A percentile compares a stretch with the other conserved stretches of the same genome.
phyloP scores from a whole-genome alignment of 2,113 vertebrate genomes.

The Eubucco bourcierii region DNA sequence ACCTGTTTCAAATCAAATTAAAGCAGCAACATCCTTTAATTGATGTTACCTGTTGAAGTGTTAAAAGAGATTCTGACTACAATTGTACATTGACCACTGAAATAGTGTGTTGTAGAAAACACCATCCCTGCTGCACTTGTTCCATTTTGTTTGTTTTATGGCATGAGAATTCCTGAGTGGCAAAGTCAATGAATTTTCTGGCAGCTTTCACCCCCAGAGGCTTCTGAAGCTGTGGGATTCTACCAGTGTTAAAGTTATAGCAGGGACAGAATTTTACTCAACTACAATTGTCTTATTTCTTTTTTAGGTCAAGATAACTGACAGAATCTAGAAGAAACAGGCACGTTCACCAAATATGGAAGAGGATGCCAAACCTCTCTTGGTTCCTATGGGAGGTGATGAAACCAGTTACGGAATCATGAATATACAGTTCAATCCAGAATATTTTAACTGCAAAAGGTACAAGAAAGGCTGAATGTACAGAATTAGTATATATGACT shows the following conservation, averaged over 20 bases:
- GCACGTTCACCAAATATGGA: slow-evolving; percentile 29
- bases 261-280: background rate
- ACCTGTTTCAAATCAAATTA: background rate
- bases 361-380: slow-evolving; percentile 57
- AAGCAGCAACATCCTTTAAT: background rate
- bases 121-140: background rate
- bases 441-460: slow-evolving; percentile 77
- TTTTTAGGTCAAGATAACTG: slow-evolving; percentile 21
- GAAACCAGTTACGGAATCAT: slow-evolving; percentile 67
- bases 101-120: background rate
- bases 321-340: background rate
- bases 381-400: slow-evolving; percentile 55
- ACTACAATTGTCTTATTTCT: background rate
- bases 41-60: background rate
- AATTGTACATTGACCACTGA: background rate
- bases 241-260: background rate
- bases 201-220: background rate
- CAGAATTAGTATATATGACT: background rate
- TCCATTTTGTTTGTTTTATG: background rate
- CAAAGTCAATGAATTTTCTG: background rate
- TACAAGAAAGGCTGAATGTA: background rate
- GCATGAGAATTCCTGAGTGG: background rate
- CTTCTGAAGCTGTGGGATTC: background rate
- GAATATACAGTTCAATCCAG: slow-evolving; percentile 77
- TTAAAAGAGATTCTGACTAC: background rate